Evolutionary conservation across 2,797 vertebrate genomes (phyloP).

Genomic region (Acanthornis magna): DNA sequence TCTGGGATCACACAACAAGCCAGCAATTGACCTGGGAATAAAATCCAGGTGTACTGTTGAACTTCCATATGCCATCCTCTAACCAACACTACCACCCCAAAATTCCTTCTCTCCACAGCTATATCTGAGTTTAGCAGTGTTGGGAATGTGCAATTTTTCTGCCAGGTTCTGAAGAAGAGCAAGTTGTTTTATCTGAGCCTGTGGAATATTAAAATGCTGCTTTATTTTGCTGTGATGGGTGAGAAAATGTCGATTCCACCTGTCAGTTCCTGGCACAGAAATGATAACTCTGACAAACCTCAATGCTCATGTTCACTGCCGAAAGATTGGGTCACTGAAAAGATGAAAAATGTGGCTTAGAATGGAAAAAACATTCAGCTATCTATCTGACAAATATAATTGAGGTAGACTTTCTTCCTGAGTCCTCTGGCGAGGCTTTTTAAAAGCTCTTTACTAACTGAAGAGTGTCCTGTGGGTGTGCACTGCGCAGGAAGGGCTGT

Average conservation of each 20-base stretch:
- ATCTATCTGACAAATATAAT: not conserved
- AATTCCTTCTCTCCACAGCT: not conserved
- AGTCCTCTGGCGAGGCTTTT: not conserved
- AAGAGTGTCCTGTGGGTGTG: not conserved
- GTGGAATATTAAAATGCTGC: not conserved
- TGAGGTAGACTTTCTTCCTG: not conserved
- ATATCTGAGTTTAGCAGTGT: not conserved
- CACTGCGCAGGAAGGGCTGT: constrained; percentile 38
- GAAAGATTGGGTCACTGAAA: accelerated
- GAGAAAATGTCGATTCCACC: not conserved
- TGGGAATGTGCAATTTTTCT: not conserved
- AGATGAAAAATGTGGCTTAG: not conserved
- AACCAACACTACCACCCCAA: not conserved
- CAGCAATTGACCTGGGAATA: not conserved
- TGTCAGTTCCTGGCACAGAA: not conserved
- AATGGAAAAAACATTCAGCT: not conserved
- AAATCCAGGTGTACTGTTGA: not conserved
- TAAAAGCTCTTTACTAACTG: not conserved
- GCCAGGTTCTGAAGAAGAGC: not conserved
- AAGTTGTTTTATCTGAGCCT: not conserved
- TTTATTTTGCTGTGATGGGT: not conserved
- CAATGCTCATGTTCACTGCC: not conserved
- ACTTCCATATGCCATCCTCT: not conserved
- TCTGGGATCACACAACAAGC: not conserved
- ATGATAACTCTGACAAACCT: not conserved